phyloP scores from a whole-genome alignment of 2,888 invertebrate genomes.

The Cantharis nigra region DNA sequence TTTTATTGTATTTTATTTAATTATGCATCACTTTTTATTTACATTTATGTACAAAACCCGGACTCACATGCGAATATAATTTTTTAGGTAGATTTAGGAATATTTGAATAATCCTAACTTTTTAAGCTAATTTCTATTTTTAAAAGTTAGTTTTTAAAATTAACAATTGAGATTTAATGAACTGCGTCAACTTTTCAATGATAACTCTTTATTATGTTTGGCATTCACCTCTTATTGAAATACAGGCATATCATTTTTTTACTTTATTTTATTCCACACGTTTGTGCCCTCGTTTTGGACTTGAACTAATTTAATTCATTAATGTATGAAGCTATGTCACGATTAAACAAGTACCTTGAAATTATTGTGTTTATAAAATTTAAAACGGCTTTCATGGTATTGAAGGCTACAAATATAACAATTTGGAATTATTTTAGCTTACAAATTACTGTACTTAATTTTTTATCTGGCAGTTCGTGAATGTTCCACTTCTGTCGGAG shows the following conservation, averaged over 20 bases:
- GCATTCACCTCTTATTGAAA: background rate
- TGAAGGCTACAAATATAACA: conserved; percentile 8
- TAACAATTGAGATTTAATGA: background rate
- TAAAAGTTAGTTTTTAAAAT: background rate
- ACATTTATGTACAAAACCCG: no score
- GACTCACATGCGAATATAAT: no score
- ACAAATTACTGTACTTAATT: background rate
- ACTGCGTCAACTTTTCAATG: background rate
- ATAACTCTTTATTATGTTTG: background rate
- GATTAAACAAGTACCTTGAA: background rate
- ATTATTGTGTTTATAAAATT: background rate
- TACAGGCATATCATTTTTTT: background rate
- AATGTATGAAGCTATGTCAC: background rate
- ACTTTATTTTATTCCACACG: background rate
- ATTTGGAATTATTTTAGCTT: background rate
- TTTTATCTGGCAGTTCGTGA: background rate
- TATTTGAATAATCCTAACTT: background rate
- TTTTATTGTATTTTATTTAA: no score
- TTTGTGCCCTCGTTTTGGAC: background rate
- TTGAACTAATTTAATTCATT: background rate
- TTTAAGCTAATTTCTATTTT: background rate
- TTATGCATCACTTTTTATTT: no score
- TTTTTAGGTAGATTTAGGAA: background rate
- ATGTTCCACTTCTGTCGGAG: background rate
- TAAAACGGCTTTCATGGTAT: background rate